Evolutionary conservation across 2,888 invertebrate genomes (phyloP).

Genomic region (Ophraella communa): DNA sequence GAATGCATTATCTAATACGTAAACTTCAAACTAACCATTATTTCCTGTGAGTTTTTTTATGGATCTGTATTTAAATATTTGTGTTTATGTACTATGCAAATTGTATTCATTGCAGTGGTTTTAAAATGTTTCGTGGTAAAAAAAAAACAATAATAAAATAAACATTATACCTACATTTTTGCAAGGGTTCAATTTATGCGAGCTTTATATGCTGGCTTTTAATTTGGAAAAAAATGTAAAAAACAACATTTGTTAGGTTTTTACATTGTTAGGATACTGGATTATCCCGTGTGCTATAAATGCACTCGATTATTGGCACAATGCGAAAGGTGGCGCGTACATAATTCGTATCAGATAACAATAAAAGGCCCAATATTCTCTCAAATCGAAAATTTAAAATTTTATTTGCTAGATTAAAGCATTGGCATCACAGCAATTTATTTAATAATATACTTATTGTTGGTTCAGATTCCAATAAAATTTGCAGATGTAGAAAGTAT

Average conservation of each 20-base stretch:
- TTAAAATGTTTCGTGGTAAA: not conserved
- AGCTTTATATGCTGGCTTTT: not conserved
- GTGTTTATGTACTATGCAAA: not conserved
- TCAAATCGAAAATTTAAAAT: too few relatives aligned
- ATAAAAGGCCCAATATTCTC: too few relatives aligned
- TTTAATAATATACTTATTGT: too few relatives aligned
- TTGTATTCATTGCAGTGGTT: not conserved
- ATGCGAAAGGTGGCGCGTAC: too few relatives aligned
- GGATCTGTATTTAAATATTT: not conserved
- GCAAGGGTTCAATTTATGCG: not conserved
- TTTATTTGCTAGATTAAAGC: too few relatives aligned
- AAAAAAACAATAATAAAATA: not conserved
- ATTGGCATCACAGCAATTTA: too few relatives aligned
- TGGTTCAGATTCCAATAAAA: too few relatives aligned
- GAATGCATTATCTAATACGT: not conserved
- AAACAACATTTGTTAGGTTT: not conserved
- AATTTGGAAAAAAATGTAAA: not conserved
- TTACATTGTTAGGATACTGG: not conserved
- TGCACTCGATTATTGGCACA: not conserved
- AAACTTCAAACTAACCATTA: not conserved
- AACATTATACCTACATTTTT: not conserved
- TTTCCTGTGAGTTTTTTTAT: not conserved
- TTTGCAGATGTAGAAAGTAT: too few relatives aligned
- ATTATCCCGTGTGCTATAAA: not conserved
- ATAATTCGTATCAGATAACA: too few relatives aligned